phyloP scores from a whole-genome alignment of 2,888 invertebrate species.

The Euzetes globulus region DNA sequence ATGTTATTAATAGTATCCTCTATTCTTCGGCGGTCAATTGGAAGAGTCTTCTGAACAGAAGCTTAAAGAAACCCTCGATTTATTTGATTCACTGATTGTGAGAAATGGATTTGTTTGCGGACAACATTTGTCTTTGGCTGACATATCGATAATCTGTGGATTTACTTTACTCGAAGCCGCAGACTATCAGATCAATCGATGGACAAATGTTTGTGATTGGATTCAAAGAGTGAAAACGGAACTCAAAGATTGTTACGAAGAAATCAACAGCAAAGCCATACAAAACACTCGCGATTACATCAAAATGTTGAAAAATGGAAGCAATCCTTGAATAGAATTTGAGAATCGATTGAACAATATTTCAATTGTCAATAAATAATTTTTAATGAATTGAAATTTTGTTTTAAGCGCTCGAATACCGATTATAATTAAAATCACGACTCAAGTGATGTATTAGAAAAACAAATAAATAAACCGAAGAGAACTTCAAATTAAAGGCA shows the following conservation, averaged over 20 bases:
- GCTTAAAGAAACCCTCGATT: constrained; percentile 9
- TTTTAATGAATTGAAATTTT: neutral
- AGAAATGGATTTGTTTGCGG: neutral
- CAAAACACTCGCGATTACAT: constrained; percentile 30
- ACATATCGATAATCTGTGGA: constrained; percentile 60
- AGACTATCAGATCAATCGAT: neutral
- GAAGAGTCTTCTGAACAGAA: neutral
- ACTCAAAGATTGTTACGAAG: constrained; percentile 35
- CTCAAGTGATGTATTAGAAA: too few species aligned
- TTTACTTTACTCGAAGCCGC: constrained; percentile 61
- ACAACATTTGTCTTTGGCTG: constrained; percentile 63
- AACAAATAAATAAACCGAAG: too few species aligned
- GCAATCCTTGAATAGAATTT: neutral
- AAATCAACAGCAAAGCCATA: constrained; percentile 37
- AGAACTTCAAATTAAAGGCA: neutral
- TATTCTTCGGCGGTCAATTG: neutral
- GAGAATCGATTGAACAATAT: neutral
- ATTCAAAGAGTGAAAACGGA: constrained; percentile 37
- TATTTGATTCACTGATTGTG: neutral
- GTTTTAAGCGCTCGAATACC: too few species aligned
- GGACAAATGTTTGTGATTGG: constrained; percentile 37
- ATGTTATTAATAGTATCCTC: neutral
- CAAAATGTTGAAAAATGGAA: constrained; percentile 1
- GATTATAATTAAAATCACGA: too few species aligned
- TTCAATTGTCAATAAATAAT: neutral